Percentiles rank a stretch among this genome's conserved stretches.
These are phyloP conservation scores for Cryptophagus acutangulus DNA, from an alignment of 2,888 invertebrate species.

Conservation along the genomic window DNA sequence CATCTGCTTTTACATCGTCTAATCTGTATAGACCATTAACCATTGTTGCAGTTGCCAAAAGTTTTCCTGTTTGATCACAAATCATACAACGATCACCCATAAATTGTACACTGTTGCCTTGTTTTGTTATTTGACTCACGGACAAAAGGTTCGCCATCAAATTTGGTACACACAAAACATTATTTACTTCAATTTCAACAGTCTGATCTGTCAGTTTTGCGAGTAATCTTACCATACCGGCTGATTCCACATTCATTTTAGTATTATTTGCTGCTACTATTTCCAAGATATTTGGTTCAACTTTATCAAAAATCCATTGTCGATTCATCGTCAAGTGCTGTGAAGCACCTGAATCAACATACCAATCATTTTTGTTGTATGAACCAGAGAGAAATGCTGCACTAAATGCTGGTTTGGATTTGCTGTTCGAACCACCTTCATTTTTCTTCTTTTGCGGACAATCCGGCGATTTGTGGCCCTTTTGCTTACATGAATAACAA, in stretches of 20 bases:
- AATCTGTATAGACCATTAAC: conserved; percentile 25
- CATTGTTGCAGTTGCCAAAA: conserved; percentile 22
- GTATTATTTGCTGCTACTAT: conserved; percentile 22
- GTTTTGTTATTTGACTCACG: conserved; percentile 24
- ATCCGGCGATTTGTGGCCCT: conserved; percentile 25
- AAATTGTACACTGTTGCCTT: conserved; percentile 25
- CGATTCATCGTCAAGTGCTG: conserved; percentile 25
- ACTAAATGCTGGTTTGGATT: conserved; percentile 19
- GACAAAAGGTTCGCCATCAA: conserved; percentile 3
- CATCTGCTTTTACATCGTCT: conserved; percentile 7
- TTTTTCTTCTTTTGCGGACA: conserved; percentile 13
- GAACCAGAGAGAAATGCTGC: conserved; percentile 22
- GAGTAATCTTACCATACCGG: conserved; percentile 25
- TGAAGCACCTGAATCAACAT: conserved; percentile 31
- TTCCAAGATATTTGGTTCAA: conserved; percentile 16
- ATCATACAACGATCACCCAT: conserved; percentile 22
- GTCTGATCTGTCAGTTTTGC: too few species aligned
- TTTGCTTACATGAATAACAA: conserved; percentile 24
- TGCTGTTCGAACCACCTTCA: background rate
- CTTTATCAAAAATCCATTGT: conserved; percentile 16
- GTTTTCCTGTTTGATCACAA: conserved; percentile 17
- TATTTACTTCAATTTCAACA: background rate
- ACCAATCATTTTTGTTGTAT: conserved; percentile 26
- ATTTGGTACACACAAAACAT: background rate
- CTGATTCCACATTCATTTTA: conserved; percentile 21